Conservation (phyloP, 2,113 vertebrate genomes). For the Trichechus manatus region DNA sequence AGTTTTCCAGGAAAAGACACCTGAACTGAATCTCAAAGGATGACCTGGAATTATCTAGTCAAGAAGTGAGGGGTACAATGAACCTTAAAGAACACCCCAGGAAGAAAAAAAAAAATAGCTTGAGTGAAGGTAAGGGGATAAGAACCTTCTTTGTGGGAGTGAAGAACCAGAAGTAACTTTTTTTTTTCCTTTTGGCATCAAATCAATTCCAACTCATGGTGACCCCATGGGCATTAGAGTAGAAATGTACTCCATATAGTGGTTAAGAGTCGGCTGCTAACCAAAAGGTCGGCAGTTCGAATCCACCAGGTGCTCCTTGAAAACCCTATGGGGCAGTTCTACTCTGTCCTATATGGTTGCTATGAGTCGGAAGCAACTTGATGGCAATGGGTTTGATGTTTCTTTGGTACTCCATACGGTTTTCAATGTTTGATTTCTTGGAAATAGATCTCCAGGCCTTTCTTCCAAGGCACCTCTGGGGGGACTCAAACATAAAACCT, state of each 20-base stretch:
- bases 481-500: not conserved
- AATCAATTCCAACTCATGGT: not conserved
- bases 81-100: not conserved
- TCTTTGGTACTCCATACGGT: too few relatives aligned
- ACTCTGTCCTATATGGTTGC: too few relatives aligned
- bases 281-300: too few relatives aligned
- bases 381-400: too few relatives aligned
- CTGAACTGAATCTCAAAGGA: not conserved
- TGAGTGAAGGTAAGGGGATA: not conserved
- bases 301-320: too few relatives aligned
- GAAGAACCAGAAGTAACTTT: not conserved
- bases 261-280: too few relatives aligned
- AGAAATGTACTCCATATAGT: too few relatives aligned
- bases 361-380: too few relatives aligned
- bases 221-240: not conserved
- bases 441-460: not conserved
- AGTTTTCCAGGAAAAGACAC: not conserved
- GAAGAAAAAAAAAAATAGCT: accelerated
- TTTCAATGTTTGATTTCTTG: not conserved
- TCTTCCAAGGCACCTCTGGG: not conserved
- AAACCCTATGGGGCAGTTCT: too few relatives aligned
- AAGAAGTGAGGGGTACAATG: not conserved
- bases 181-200: not conserved
- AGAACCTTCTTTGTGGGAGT: too few relatives aligned
- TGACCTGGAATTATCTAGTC: not conserved